Evolutionary conservation across 2,113 vertebrate species (phyloP).

Genomic region (Apus apus): DNA sequence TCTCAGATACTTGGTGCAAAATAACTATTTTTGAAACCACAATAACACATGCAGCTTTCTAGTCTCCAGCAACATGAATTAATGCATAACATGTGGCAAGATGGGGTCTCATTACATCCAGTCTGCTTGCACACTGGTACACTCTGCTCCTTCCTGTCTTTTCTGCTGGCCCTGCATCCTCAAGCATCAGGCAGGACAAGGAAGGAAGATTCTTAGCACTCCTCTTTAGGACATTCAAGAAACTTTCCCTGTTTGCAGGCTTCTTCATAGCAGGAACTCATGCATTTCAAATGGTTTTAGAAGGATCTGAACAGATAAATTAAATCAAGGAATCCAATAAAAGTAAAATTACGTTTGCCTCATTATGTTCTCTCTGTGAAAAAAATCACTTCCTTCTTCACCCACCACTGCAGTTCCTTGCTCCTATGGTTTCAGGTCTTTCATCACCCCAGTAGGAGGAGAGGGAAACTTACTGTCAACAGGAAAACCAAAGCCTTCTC

Average conservation of each 20-base stretch:
- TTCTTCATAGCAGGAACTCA: background rate
- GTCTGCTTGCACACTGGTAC: background rate
- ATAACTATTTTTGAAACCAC: background rate
- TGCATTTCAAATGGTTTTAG: background rate
- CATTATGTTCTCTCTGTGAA: background rate
- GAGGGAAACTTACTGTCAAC: background rate
- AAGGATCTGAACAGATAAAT: background rate
- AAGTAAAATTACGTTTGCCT: background rate
- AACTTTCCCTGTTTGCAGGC: background rate
- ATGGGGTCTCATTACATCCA: background rate
- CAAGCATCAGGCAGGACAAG: background rate
- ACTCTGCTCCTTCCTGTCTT: background rate
- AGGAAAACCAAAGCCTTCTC: background rate
- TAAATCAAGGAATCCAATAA: background rate
- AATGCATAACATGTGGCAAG: background rate
- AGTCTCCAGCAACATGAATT: background rate
- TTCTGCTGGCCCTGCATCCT: background rate
- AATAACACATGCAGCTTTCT: background rate
- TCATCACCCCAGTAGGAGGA: background rate
- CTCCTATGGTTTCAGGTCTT: background rate
- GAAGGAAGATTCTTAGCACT: background rate
- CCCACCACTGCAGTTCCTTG: background rate
- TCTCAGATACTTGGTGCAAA: background rate
- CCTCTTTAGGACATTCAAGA: background rate
- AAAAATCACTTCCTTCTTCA: background rate